phyloP scores from a whole-genome alignment of 2,797 vertebrate genomes.

The Australoheros facetus region DNA sequence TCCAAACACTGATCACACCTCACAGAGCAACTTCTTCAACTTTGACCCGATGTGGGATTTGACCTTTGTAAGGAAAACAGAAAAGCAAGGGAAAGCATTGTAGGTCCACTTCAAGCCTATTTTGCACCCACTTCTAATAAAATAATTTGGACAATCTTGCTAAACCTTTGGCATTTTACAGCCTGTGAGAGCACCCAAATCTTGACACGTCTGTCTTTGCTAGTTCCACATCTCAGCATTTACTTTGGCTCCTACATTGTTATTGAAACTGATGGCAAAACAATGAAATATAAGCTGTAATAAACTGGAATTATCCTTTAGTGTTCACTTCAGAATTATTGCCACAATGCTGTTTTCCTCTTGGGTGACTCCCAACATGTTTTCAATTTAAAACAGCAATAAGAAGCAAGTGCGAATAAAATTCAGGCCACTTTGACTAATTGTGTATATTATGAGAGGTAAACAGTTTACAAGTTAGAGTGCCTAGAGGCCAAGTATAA shows the following conservation, averaged over 20 bases:
- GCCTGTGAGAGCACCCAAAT: no score
- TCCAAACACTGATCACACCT: not conserved
- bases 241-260: not conserved
- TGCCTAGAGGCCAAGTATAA: constrained; percentile 4
- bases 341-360: not conserved
- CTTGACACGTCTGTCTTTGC: not conserved
- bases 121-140: not conserved
- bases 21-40: not conserved
- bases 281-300: not conserved
- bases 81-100: no score
- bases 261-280: not conserved
- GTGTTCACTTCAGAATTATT: not conserved
- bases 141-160: not conserved
- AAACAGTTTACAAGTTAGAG: not conserved
- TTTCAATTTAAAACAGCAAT: not conserved
- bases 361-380: not conserved
- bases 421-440: constrained; percentile 4
- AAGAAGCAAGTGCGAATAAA: constrained; percentile 3
- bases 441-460: not conserved
- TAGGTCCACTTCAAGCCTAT: not conserved
- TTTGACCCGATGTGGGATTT: not conserved
- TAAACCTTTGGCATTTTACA: constrained; percentile 1
- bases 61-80: not conserved
- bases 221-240: not conserved
- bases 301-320: constrained; percentile 1